These are phyloP conservation scores for Euphonia xanthogaster DNA, from an alignment of 2,797 vertebrate species.

Conservation along the genomic window DNA sequence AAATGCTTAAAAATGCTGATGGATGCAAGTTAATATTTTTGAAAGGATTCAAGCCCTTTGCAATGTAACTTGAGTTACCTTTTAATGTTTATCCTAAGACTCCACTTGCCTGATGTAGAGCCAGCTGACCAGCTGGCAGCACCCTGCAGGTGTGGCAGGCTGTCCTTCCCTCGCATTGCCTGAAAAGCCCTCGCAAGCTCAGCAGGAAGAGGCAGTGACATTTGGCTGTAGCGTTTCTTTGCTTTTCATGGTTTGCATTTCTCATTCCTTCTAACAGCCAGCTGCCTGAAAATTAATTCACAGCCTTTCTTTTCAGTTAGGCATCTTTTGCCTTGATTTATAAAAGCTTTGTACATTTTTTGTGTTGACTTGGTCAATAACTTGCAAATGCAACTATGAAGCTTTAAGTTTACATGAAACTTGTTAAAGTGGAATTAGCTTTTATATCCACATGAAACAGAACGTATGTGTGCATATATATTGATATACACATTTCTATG, in stretches of 20 bases:
- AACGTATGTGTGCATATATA: background rate
- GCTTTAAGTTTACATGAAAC: background rate
- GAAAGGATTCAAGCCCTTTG: background rate
- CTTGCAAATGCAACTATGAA: background rate
- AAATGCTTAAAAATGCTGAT: background rate
- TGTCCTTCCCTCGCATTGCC: background rate
- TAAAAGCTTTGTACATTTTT: background rate
- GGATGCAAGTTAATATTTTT: background rate
- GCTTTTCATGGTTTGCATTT: background rate
- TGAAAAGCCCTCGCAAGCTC: conserved; percentile 24
- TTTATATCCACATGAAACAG: background rate
- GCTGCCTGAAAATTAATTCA: background rate
- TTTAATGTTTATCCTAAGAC: background rate
- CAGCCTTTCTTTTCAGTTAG: background rate
- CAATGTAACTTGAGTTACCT: background rate
- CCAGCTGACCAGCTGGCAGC: background rate
- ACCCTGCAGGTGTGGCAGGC: background rate
- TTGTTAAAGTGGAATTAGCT: background rate
- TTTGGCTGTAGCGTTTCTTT: conserved; percentile 6
- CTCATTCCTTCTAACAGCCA: background rate
- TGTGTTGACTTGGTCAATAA: background rate
- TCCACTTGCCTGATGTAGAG: background rate
- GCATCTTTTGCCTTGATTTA: background rate
- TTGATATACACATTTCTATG: background rate
- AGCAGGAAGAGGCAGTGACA: background rate